Evolutionary conservation across 2,888 invertebrate species (phyloP).

Genomic region (Dioctria linearis): DNA sequence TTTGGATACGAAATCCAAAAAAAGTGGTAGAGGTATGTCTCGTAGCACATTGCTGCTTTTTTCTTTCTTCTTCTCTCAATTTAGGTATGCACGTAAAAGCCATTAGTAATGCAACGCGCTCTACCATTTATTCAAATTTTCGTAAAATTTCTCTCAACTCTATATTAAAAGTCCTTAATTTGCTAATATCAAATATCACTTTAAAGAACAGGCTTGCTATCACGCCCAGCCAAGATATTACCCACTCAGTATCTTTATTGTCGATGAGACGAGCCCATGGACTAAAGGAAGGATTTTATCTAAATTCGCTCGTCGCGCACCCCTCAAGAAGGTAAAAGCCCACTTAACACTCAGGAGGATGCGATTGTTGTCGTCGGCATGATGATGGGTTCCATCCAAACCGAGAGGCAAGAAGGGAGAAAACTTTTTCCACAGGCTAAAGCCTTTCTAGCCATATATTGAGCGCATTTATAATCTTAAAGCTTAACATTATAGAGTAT

Average conservation of each 20-base stretch:
- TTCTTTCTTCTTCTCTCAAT: background rate
- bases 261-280: too few species aligned
- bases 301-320: background rate
- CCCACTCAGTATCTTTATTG: too few species aligned
- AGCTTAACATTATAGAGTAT: constrained; percentile 47
- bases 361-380: background rate
- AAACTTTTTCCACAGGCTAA: constrained; percentile 33
- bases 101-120: background rate
- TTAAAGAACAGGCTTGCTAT: constrained; percentile 8
- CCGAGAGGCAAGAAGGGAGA: background rate
- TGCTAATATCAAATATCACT: background rate
- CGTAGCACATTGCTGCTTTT: background rate
- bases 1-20: constrained; percentile 19
- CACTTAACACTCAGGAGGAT: constrained; percentile 21
- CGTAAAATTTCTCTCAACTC: background rate
- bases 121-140: constrained; percentile 12
- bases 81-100: too few species aligned
- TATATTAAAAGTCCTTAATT: background rate
- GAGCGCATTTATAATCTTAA: constrained; percentile 51
- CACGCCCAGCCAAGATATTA: background rate
- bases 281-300: background rate
- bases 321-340: constrained; percentile 15
- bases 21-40: background rate
- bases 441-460: constrained; percentile 34
- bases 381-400: background rate